Base-by-base conservation (phyloP, 2,797 vertebrate species). In the Bryconaethiops microstoma region DNA sequence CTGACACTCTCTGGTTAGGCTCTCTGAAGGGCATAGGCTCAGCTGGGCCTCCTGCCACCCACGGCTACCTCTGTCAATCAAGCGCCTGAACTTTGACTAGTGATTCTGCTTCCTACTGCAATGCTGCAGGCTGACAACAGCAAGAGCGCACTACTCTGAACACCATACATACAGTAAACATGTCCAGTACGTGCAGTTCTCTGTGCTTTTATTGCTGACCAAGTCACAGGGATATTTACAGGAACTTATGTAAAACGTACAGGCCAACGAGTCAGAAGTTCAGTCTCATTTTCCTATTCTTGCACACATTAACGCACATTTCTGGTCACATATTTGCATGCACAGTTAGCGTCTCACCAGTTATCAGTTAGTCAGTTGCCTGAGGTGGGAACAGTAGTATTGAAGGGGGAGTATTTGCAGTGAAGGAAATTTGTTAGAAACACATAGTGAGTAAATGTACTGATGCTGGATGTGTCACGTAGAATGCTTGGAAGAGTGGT, bases 1-100 rank as follows among this genome's bases (percentile, higher is more conserved):
- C 74, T 69, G 67, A 82, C 82, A 74, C 55, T 81, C 85, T 88
- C 85, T 88, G 81, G 81, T 86, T 74, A 79, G 80, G 79, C 76
- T 84, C 67, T 48, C 73, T 90, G 87, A 92, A 92, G 91, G 92
- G 88, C 91, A 91, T 55, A 82, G 72, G 48, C 91, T 39, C 92
- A 89, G 91, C 88, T 76, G 75, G 91, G 86, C 83, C 86, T 78
- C 83, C 14, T 48, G 35, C 74, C 83, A 79, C 90, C 89, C 75
- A n/a, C 78, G 17, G 85, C 73, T 86, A 71, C 25, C 65, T 64
- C 87, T 89, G 92, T 84, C 91, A 89, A 76, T 92, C 88, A 91
- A 77, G 12, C 21, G 42, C 69, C 74, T 60, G 60, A 80, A 82
- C 82, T 74, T 82, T 78, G 29, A 77, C 60, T 68, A 10, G 45